phyloP scores from a whole-genome alignment of 2,797 vertebrate genomes.

The Acanthurus leucopareius region DNA sequence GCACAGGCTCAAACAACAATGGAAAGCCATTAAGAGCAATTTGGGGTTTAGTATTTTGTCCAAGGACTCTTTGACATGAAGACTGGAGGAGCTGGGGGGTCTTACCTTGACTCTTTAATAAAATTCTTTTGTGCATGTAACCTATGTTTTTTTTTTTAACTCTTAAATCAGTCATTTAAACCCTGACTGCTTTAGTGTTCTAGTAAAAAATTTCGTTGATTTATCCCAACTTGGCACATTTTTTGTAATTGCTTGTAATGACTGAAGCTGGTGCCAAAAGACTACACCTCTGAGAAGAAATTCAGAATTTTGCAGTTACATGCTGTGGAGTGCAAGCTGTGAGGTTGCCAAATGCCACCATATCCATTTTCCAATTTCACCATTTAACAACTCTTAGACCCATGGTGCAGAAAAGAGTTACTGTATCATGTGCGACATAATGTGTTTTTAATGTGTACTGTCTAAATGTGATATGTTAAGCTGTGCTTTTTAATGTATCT shows the following conservation, averaged over 20 bases:
- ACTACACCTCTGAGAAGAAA: neutral
- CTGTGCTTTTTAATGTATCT: too few relatives aligned
- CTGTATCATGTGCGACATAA: neutral
- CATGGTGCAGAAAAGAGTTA: neutral
- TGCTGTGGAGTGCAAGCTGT: neutral
- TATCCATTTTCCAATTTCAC: neutral
- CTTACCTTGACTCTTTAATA: neutral
- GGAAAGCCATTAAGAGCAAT: too few relatives aligned
- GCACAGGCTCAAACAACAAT: too few relatives aligned
- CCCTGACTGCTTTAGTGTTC: neutral
- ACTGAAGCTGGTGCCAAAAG: neutral
- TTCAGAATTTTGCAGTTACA: too few relatives aligned
- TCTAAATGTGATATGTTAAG: too few relatives aligned
- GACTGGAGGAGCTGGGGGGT: too few relatives aligned
- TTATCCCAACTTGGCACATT: neutral
- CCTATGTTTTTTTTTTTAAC: neutral
- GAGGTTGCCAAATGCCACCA: neutral
- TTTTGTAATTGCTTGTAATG: neutral
- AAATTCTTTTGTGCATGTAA: neutral
- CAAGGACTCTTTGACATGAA: too few relatives aligned
- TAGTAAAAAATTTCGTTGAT: neutral
- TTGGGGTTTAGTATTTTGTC: too few relatives aligned
- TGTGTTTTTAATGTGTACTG: too few relatives aligned
- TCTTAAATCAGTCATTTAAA: neutral
- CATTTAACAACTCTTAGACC: neutral